Evolutionary conservation across 2,113 vertebrate species (phyloP).

Genomic region (Antechinus flavipes): DNA sequence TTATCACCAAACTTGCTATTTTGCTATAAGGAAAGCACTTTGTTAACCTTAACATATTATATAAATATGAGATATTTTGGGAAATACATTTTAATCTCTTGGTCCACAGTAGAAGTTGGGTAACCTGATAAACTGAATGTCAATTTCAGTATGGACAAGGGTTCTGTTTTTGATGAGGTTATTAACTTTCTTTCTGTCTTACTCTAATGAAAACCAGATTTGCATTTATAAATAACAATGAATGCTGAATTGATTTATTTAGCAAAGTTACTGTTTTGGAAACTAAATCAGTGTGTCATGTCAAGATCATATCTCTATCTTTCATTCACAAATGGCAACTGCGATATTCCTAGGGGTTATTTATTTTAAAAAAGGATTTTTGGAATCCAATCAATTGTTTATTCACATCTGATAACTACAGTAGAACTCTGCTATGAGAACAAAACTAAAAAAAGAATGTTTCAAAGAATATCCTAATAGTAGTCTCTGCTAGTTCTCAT

Average conservation of each 20-base stretch:
- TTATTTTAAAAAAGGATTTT: slow-evolving; percentile 66
- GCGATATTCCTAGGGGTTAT: slow-evolving; percentile 73
- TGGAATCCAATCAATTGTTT: slow-evolving; percentile 78
- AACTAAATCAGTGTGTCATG: slow-evolving; percentile 67
- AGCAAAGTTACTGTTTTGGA: slow-evolving; percentile 76
- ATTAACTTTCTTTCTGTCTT: slow-evolving; percentile 70
- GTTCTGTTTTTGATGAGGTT: slow-evolving; percentile 72
- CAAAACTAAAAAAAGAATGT: slow-evolving; percentile 77
- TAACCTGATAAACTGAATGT: slow-evolving; percentile 57
- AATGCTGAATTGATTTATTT: slow-evolving; percentile 79
- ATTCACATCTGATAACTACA: slow-evolving; percentile 76
- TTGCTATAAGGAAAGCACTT: not conserved
- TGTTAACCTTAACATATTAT: not conserved
- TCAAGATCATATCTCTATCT: slow-evolving; percentile 67
- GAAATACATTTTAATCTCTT: slow-evolving; percentile 6
- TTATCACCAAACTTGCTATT: not conserved
- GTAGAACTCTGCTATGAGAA: slow-evolving; percentile 68
- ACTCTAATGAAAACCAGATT: slow-evolving; percentile 78
- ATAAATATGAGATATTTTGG: not conserved
- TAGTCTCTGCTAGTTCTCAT: slow-evolving; percentile 77
- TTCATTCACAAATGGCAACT: slow-evolving; percentile 75
- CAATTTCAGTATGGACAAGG: slow-evolving; percentile 58
- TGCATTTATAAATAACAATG: slow-evolving; percentile 79
- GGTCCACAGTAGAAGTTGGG: not conserved
- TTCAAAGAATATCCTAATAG: slow-evolving; percentile 79